These are phyloP conservation scores for Drymodes brunneopygia DNA, from an alignment of 2,113 vertebrate genomes.

Conservation along the genomic window DNA sequence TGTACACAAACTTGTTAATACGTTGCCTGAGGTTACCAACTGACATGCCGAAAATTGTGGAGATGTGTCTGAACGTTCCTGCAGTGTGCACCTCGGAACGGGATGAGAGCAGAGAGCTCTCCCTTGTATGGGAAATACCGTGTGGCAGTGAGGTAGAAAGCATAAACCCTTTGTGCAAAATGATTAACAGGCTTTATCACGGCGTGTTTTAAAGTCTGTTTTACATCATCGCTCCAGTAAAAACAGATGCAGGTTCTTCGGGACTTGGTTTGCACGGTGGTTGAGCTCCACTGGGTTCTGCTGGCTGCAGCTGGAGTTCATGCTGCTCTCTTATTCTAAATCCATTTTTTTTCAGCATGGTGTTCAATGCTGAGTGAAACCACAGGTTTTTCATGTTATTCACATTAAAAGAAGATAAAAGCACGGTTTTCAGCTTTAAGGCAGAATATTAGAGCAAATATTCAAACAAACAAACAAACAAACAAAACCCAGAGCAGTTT, in stretches of 20 bases:
- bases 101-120: neutral
- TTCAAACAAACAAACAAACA: neutral
- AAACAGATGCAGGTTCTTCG: neutral
- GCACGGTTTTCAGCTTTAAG: neutral
- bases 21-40: neutral
- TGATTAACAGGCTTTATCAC: neutral
- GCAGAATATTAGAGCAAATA: neutral
- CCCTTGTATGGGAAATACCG: accelerated
- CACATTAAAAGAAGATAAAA: neutral
- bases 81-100: accelerated
- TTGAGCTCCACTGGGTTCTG: neutral
- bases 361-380: neutral
- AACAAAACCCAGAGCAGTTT: neutral
- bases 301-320: neutral
- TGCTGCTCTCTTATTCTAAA: neutral
- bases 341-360: neutral
- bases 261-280: neutral
- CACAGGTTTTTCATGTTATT: neutral
- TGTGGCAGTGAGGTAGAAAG: neutral
- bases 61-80: neutral
- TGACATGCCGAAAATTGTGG: neutral
- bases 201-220: neutral
- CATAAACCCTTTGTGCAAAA: neutral
- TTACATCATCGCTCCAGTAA: neutral
- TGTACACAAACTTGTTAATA: neutral